Evolutionary conservation across 2,797 vertebrate genomes (phyloP).

Genomic region (Parauchenoglanis punctatus): DNA sequence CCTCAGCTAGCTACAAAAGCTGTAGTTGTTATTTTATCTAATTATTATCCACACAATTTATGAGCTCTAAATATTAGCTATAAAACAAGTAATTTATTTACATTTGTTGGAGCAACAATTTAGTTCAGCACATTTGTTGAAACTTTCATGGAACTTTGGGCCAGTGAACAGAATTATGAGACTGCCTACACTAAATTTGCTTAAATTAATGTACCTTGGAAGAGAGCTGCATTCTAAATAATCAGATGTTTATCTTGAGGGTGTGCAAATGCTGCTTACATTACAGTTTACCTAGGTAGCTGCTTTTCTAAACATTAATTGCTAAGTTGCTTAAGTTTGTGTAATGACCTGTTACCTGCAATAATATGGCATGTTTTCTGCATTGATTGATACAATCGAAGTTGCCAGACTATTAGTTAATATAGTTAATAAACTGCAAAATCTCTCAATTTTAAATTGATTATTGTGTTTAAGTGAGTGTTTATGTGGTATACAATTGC

Average conservation of each 20-base stretch:
- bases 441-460: background rate
- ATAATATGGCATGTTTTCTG: background rate
- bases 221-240: background rate
- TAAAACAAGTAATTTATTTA: conserved; percentile 4
- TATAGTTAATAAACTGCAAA: background rate
- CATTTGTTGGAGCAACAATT: conserved; percentile 5
- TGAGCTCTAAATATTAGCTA: background rate
- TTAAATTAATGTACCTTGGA: background rate
- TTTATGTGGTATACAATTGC: background rate
- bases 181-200: background rate
- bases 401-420: background rate
- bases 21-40: background rate
- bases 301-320: background rate
- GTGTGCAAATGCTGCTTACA: background rate
- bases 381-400: background rate
- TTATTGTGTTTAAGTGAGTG: background rate
- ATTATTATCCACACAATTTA: background rate
- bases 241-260: background rate
- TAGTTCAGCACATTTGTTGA: background rate
- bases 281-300: background rate
- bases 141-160: background rate
- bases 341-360: background rate
- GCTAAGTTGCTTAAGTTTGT: background rate
- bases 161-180: background rate
- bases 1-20: background rate